Evolutionary conservation across 2,797 vertebrate genomes (phyloP).

Genomic region (Brachyrhaphis roseni): DNA sequence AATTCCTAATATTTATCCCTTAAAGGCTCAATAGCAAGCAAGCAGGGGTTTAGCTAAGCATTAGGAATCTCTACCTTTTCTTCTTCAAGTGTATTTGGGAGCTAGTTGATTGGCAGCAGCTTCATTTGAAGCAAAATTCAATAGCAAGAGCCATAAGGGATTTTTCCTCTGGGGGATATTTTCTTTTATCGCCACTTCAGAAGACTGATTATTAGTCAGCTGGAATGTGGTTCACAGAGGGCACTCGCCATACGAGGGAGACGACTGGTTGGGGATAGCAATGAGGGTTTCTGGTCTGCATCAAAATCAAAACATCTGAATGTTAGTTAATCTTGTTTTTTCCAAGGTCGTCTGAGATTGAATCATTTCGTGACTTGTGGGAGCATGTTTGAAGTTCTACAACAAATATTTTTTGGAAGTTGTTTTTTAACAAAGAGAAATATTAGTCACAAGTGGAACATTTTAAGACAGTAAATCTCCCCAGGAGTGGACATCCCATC

Average conservation of each 20-base stretch:
- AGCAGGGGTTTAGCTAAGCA: slow-evolving; percentile 8
- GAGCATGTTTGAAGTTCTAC: neutral
- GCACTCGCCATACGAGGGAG: slow-evolving; percentile 7
- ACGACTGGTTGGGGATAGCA: neutral
- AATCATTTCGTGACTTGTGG: neutral
- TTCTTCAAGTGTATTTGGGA: slow-evolving; percentile 11
- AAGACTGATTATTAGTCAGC: slow-evolving; percentile 26
- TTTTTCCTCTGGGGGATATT: slow-evolving; percentile 21
- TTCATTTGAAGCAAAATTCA: slow-evolving; percentile 29
- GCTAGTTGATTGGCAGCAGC: slow-evolving; percentile 21
- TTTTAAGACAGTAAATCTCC: neutral
- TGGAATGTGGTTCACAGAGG: slow-evolving; percentile 11
- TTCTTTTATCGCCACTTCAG: slow-evolving; percentile 34
- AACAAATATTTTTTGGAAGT: neutral
- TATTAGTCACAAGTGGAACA: neutral
- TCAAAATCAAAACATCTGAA: neutral
- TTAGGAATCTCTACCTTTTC: slow-evolving; percentile 8
- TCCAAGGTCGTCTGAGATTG: neutral
- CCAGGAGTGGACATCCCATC: neutral
- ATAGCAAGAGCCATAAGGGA: slow-evolving; percentile 5
- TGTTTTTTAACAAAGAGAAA: neutral
- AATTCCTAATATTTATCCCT: slow-evolving; percentile 30
- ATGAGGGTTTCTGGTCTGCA: neutral
- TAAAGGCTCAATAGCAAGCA: slow-evolving; percentile 20
- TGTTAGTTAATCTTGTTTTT: neutral